Percentiles rank a stretch among this genome's conserved stretches.
phyloP scores from a whole-genome alignment of 2,113 vertebrate species.

The Vireo altiloquus region DNA sequence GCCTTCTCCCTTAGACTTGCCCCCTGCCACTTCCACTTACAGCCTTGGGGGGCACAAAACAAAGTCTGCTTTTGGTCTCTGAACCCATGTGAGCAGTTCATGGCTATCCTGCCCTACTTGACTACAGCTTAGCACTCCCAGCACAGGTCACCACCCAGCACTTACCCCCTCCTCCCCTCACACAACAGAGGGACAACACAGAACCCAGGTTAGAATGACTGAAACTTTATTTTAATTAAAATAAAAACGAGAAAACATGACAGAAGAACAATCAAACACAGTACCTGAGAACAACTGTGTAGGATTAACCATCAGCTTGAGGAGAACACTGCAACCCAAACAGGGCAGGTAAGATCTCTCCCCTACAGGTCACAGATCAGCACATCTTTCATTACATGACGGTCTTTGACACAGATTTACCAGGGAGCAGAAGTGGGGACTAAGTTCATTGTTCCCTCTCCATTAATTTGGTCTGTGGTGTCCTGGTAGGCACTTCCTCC shows the following conservation, averaged over 20 bases:
- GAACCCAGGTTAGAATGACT: conserved; percentile 3
- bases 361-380: not conserved
- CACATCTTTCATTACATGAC: not conserved
- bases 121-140: not conserved
- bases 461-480: not conserved
- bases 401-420: not conserved
- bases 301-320: not conserved
- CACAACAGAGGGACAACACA: conserved; percentile 38
- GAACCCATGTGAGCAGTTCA: not conserved
- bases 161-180: not conserved
- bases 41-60: not conserved
- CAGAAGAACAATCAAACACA: conserved; percentile 7
- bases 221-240: conserved; percentile 9
- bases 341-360: not conserved
- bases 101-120: not conserved
- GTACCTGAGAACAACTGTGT: not conserved
- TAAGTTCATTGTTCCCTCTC: not conserved
- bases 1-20: not conserved
- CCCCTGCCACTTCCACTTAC: not conserved
- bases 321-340: not conserved
- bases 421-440: not conserved
- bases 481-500: not conserved
- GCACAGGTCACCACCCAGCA: not conserved
- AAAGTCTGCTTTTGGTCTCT: not conserved
- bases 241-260: conserved; percentile 11